phyloP scores from a whole-genome alignment of 2,888 invertebrate genomes.

The Metallyticus violacea region DNA sequence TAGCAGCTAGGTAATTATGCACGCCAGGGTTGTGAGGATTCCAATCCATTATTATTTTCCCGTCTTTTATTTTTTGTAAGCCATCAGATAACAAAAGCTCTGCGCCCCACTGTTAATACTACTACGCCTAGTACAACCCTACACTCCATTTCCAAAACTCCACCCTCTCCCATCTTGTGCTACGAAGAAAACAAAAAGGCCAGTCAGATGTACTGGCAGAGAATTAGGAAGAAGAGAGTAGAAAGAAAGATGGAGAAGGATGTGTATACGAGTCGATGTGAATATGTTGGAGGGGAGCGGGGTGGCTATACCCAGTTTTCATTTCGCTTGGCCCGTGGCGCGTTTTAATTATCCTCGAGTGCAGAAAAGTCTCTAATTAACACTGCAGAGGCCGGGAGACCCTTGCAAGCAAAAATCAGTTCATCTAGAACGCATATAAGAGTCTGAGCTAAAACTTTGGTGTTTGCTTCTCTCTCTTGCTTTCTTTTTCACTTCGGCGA shows the following conservation, averaged over 20 bases:
- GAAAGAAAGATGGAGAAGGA: neutral
- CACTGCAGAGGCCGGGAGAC: neutral
- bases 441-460: neutral
- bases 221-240: neutral
- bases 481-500: neutral
- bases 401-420: neutral
- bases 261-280: neutral
- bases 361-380: constrained; percentile 30
- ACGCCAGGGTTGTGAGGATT: neutral
- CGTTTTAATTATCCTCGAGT: constrained; percentile 31
- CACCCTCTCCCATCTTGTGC: constrained; percentile 3
- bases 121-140: neutral
- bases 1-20: constrained; percentile 7
- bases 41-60: constrained; percentile 5
- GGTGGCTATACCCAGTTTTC: constrained; percentile 13
- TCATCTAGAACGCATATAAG: constrained; percentile 1
- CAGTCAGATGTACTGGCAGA: constrained; percentile 3
- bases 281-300: neutral
- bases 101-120: neutral
- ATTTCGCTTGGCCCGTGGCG: constrained; percentile 29
- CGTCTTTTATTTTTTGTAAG: constrained; percentile 6
- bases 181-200: constrained; percentile 19
- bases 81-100: constrained; percentile 19
- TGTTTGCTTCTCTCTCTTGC: neutral
- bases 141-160: neutral